Base-by-base conservation (phyloP, 1,140 invertebrate species). In the Wasmannia auropunctata region DNA sequence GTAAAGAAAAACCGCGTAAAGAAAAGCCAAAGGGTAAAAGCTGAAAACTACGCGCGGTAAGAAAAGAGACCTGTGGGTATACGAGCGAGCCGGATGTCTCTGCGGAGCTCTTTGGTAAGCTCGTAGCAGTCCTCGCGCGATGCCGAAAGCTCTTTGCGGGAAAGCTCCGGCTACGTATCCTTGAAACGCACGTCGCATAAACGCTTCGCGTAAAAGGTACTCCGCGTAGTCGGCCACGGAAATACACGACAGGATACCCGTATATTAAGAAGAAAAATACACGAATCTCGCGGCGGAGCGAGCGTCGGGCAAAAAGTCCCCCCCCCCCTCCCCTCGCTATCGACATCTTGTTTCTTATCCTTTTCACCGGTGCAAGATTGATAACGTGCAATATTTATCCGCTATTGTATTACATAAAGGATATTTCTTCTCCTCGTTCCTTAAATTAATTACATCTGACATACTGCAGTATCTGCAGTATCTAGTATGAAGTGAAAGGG, bases 41-140 rank as follows among this genome's bases (percentile, higher is more conserved):
- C 79, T 83, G 67, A 83, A 83, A 83, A 85, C 83, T 83, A 43
- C 79, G 67, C 70, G 65, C 77, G 63, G 28, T 37, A 83, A 43
- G 70, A 79, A 89, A 90, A 85, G 88, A 90, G 88, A 85, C 67
- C 88, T 56, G 74, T 69, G 76, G 88, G 88, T 88, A 90, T 90
- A 90, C 86, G 88, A 89, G 67, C 77, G 43, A 58, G 63, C 58
- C 74, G 79, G 88, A 90, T 90, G 88, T 90, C 88, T 81, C 70
- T 75, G 37, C 56, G 65, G 77, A 75, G 58, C 88, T 90, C 88
- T 89, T 89, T 85, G 65, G 76, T 83, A 84, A 89, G 51, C 87
- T 89, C 84, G 87, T 62, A 80, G 88, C 87, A 89, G 80, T 85
- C 85, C 79, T 86, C 74, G 87, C 88, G 43, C 76, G 86, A 22